Percentiles rank a stretch among this genome's conserved stretches.
Evolutionary conservation across 2,888 invertebrate genomes (phyloP).

Genomic region (Rotaria magnacalcarata): DNA sequence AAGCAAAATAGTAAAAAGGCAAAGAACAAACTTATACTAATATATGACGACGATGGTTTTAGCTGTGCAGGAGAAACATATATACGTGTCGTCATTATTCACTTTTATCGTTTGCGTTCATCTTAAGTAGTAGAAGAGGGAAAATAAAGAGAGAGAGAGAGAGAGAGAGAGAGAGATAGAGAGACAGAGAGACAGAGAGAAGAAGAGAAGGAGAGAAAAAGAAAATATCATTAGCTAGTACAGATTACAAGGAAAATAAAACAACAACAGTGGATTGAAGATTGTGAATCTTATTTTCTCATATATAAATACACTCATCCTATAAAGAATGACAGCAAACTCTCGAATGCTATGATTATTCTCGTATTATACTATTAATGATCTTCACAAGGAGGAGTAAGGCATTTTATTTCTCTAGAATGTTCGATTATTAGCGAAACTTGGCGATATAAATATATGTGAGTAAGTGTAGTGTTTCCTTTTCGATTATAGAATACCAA

Average conservation of each 20-base stretch:
- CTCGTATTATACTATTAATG: not conserved
- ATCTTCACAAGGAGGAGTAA: not conserved
- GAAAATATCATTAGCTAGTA: not conserved
- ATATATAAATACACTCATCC: not conserved
- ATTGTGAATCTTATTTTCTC: not conserved
- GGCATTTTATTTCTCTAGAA: not conserved
- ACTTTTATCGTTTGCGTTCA: not conserved
- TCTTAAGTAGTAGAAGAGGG: not conserved
- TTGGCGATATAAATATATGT: too few relatives aligned
- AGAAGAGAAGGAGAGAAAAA: not conserved
- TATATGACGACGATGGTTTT: not conserved
- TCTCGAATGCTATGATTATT: not conserved
- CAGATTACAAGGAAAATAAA: not conserved
- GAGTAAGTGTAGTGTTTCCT: too few relatives aligned
- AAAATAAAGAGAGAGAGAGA: not conserved
- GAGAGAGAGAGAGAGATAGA: not conserved
- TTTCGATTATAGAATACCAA: too few relatives aligned
- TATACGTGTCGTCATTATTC: not conserved
- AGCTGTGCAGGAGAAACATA: not conserved
- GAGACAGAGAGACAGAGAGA: not conserved
- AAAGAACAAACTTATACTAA: not conserved
- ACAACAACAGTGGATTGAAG: not conserved
- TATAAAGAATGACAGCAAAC: not conserved
- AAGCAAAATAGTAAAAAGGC: not conserved
- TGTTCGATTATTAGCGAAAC: not conserved